Percentiles rank a stretch among this genome's conserved stretches.
Conservation (phyloP, 30 jellyfish, hydroid and myxozoan genomes). For the Hydractinia echinata region DNA sequence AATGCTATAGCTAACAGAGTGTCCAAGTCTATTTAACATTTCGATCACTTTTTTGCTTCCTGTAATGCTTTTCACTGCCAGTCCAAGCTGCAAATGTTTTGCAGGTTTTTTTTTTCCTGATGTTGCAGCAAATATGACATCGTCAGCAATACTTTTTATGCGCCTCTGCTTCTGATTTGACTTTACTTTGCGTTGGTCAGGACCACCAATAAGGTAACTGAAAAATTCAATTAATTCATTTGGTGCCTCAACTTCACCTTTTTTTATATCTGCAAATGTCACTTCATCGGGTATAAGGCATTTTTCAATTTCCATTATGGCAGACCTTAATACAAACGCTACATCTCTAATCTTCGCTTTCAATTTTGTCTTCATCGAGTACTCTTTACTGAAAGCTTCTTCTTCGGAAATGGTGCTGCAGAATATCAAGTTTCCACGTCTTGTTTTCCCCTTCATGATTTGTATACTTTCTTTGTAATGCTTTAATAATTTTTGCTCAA, state of each 20-base stretch:
- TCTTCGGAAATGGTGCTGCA: neutral
- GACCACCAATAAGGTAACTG: constrained; percentile 9
- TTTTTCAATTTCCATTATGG: neutral
- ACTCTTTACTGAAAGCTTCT: constrained; percentile 9
- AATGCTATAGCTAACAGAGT: no score
- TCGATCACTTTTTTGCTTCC: neutral
- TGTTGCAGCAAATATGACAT: constrained; percentile 19
- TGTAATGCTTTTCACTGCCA: constrained; percentile 7
- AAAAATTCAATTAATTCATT: constrained; percentile 6
- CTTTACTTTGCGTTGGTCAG: neutral
- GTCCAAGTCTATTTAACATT: no score
- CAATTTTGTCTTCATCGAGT: constrained; percentile 13
- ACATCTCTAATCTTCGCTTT: constrained; percentile 12
- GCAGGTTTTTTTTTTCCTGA: constrained; percentile 10
- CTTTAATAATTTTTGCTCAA: no score
- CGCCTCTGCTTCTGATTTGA: constrained; percentile 3
- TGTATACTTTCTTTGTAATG: neutral
- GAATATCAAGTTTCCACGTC: no score
- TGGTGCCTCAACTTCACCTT: constrained; percentile 12
- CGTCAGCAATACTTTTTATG: neutral
- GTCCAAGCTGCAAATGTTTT: neutral
- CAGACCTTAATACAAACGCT: neutral
- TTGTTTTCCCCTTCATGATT: no score
- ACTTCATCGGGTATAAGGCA: constrained; percentile 8
- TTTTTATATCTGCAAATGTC: constrained; percentile 3